phyloP scores from a whole-genome alignment of 2,113 vertebrate genomes.

The Cacatua alba region DNA sequence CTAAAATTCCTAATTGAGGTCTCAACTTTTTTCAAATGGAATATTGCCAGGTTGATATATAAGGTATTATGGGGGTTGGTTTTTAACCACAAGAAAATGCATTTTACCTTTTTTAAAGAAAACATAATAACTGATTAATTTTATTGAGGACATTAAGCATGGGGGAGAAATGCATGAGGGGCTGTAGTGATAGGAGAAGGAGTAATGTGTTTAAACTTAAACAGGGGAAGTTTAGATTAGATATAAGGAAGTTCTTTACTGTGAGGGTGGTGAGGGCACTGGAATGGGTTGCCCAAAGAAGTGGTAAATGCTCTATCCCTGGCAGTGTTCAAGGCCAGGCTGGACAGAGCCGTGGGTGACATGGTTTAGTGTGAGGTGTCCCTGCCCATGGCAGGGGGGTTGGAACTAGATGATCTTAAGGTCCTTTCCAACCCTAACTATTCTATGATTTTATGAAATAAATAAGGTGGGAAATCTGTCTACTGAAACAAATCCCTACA shows the following conservation, averaged over 20 bases:
- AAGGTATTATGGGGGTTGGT: background rate
- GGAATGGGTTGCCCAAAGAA: background rate
- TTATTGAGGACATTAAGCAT: background rate
- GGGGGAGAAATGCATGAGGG: background rate
- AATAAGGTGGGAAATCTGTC: background rate
- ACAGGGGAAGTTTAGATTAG: background rate
- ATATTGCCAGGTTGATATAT: background rate
- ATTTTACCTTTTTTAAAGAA: background rate
- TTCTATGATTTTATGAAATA: background rate
- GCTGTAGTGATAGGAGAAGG: background rate
- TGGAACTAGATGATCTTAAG: background rate
- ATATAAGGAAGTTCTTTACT: background rate
- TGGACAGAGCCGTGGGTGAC: background rate
- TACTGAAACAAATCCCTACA: background rate
- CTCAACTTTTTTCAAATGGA: background rate
- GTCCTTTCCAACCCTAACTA: background rate
- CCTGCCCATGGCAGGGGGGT: background rate
- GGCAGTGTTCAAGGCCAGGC: background rate
- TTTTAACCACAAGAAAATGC: background rate
- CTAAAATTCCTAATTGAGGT: background rate
- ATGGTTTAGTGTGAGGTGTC: background rate
- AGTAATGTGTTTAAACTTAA: background rate
- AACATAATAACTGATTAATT: background rate
- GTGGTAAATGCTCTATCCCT: background rate
- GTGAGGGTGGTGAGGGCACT: background rate